Base-by-base conservation (phyloP, 2,888 invertebrate genomes). In the Tuberolachnus salignus region DNA sequence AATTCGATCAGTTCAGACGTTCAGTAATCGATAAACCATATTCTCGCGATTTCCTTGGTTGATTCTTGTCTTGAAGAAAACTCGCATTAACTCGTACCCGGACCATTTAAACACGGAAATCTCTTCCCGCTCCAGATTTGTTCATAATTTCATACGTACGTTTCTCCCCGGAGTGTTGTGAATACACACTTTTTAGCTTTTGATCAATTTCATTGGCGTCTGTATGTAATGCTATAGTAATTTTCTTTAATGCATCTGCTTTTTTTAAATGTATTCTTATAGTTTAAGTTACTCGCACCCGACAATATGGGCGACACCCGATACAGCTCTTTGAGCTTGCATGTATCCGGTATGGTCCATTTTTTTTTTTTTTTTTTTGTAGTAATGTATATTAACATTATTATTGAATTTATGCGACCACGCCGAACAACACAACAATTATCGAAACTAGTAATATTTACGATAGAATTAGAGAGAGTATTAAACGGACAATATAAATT, bases 111-210 rank as follows among this genome's bases (percentile, higher is more conserved):
- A 19, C 44, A 44, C n/a, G 63, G 4, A 63, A 44, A 10, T 63
- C 63, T 63, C 11, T 63, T 19, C 63, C 63, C 3, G 14, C 63
- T 63, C 63, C 63, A 19, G 44, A 63, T 44, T 63, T 63, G 11
- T 63, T 34, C 3, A 61, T 42, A 3, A 9, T n/a, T 6, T 23
- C 23, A 59, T 59, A 59, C 0, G 1, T 6, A 59, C 57, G 26
- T 23, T 23, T 59, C 13, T 59, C 57, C 13, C 57, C 23, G 3
- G 26, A 4, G 6, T 59, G 23, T 26, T 59, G 57, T 3, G 57
- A 59, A 13, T 59, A 59, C 11, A 59, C 6, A 59, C 23, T 59
- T 57, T 59, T 26, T 6, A 59, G 6, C 11, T 59, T 59, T 16
- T 23, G 0, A 13, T 59, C 26, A 2, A 59, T 26, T 59, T 59